Evolutionary conservation across 92 coral and sea anemone genomes (phyloP).

Genomic region (Metridium senile): DNA sequence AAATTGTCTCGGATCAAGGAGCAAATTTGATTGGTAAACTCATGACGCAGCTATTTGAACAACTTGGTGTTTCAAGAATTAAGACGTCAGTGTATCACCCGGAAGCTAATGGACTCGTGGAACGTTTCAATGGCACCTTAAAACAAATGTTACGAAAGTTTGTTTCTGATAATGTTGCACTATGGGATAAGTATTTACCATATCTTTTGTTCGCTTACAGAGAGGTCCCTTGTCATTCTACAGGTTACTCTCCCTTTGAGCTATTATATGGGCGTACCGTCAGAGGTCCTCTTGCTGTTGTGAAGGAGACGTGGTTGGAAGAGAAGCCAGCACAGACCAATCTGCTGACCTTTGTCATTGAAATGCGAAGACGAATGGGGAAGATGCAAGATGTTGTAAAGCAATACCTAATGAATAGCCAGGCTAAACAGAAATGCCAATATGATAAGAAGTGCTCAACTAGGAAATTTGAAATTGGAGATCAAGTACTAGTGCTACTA

Average conservation of each 20-base stretch:
- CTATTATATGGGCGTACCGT: slow-evolving; percentile 35
- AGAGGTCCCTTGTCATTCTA: slow-evolving; percentile 36
- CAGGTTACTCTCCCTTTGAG: slow-evolving; percentile 44
- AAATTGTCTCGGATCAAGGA: slow-evolving; percentile 52
- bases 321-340: slow-evolving; percentile 15
- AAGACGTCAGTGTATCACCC: slow-evolving; percentile 39
- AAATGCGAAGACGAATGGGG: slow-evolving; percentile 31
- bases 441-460: slow-evolving; percentile 23
- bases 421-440: slow-evolving; percentile 15
- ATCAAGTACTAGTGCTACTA: slow-evolving; percentile 16
- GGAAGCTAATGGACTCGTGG: slow-evolving; percentile 30
- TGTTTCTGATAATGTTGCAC: slow-evolving; percentile 22
- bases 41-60: slow-evolving; percentile 32
- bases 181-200: slow-evolving; percentile 38
- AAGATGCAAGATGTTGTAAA: slow-evolving; percentile 25
- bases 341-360: slow-evolving; percentile 18
- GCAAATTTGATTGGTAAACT: slow-evolving; percentile 39
- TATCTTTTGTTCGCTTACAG: slow-evolving; percentile 37
- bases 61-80: slow-evolving; percentile 22
- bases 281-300: slow-evolving; percentile 42
- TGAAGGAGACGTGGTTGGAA: slow-evolving; percentile 39
- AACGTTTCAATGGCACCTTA: slow-evolving; percentile 19
- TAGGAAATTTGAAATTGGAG: slow-evolving; percentile 24
- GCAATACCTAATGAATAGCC: slow-evolving; percentile 13
- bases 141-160: slow-evolving; percentile 41